These are phyloP conservation scores for Lucinisca nassula DNA, from an alignment of 2,888 invertebrate species.

Conservation along the genomic window DNA sequence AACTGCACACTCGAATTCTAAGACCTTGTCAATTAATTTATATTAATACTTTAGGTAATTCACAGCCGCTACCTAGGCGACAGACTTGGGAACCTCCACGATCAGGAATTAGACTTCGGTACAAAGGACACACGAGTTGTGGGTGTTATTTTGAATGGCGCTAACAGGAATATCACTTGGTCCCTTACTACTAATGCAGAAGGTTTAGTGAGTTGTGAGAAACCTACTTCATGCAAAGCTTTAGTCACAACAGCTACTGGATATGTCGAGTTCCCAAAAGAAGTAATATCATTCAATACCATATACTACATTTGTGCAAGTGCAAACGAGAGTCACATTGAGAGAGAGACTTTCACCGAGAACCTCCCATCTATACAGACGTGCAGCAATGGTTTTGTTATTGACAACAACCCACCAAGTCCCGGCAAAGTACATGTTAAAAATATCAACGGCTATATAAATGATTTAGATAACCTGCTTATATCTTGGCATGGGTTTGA, in stretches of 20 bases:
- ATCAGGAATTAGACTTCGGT: slow-evolving; percentile 6
- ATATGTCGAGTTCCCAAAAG: not conserved
- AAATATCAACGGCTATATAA: slow-evolving; percentile 14
- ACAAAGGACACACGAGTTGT: not conserved
- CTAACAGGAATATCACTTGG: not conserved
- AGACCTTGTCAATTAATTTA: no score
- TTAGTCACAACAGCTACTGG: not conserved
- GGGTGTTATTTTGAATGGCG: not conserved
- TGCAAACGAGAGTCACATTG: not conserved
- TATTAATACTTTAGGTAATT: not conserved
- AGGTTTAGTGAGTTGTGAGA: not conserved
- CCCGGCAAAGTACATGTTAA: not conserved
- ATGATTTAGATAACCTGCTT: not conserved
- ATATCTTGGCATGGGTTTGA: slow-evolving; percentile 38
- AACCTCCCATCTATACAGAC: not conserved
- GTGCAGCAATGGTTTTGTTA: slow-evolving; percentile 19
- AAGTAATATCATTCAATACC: not conserved
- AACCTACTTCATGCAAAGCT: not conserved
- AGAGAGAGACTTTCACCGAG: not conserved
- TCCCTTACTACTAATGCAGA: not conserved
- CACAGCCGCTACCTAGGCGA: slow-evolving; percentile 43
- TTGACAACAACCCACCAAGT: not conserved
- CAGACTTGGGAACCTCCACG: not conserved
- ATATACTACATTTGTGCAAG: slow-evolving; percentile 14
- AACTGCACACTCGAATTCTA: no score